Conservation (phyloP, 2,797 vertebrate genomes). For the Karalla daura region DNA sequence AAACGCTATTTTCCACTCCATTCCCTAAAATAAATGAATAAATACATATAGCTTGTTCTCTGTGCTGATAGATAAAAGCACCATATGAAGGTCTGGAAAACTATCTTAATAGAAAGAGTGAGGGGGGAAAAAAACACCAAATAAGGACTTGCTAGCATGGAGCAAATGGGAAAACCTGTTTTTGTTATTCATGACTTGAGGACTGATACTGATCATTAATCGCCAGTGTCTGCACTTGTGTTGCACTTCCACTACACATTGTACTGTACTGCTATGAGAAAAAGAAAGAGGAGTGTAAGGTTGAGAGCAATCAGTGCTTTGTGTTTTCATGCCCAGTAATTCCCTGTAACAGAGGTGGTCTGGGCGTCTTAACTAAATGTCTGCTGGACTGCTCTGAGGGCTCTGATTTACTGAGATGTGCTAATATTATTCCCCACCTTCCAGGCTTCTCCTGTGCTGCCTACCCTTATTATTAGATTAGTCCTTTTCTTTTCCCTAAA, state of each 20-base stretch:
- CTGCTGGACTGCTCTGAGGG: conserved; percentile 24
- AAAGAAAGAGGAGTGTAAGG: background rate
- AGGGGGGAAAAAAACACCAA: conserved; percentile 42
- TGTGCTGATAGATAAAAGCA: conserved; percentile 51
- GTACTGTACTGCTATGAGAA: conserved; percentile 7
- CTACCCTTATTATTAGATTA: conserved; percentile 75
- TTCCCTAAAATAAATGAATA: conserved; percentile 71
- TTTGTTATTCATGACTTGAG: conserved; percentile 42
- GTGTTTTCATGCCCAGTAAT: conserved; percentile 60
- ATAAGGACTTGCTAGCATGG: conserved; percentile 32
- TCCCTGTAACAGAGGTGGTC: conserved; percentile 55
- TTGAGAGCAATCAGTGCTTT: conserved; percentile 18
- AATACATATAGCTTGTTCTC: conserved; percentile 57
- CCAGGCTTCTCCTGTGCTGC: conserved; percentile 55
- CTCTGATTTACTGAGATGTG: conserved; percentile 68
- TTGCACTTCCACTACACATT: conserved; percentile 14
- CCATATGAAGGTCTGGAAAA: conserved; percentile 48
- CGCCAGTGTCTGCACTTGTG: conserved; percentile 21
- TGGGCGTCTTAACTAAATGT: conserved; percentile 58
- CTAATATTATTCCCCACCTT: conserved; percentile 73
- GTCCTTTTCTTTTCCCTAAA: conserved; percentile 55
- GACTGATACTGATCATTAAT: conserved; percentile 55
- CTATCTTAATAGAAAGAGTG: conserved; percentile 25
- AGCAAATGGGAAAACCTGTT: conserved; percentile 27
- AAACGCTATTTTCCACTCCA: conserved; percentile 71